These are phyloP conservation scores for Poecilia latipinna DNA, from an alignment of 2,113 vertebrate genomes.

Conservation along the genomic window DNA sequence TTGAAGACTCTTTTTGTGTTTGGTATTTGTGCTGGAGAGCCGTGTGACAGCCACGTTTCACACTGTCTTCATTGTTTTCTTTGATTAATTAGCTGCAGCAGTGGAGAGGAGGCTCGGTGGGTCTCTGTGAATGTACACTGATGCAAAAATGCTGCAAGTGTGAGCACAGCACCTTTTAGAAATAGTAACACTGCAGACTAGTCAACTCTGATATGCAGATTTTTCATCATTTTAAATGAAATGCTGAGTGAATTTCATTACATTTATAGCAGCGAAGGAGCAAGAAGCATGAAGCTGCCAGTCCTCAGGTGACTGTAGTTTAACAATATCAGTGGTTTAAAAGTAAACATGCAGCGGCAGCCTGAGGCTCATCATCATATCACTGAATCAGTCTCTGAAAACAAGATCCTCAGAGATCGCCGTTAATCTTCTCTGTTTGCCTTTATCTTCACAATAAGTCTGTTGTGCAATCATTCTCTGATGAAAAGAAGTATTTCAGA, in stretches of 20 bases:
- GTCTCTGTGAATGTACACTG: neutral
- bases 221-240: neutral
- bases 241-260: neutral
- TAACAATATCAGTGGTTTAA: neutral
- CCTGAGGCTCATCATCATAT: conserved; percentile 12
- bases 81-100: conserved; percentile 29
- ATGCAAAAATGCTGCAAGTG: neutral
- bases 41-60: conserved; percentile 13
- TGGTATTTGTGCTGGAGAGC: conserved; percentile 5
- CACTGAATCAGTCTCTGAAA: neutral
- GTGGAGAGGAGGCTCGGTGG: neutral
- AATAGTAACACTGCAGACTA: neutral
- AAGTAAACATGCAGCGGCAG: neutral
- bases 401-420: neutral
- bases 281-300: neutral
- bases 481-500: conserved; percentile 16
- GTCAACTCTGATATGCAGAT: neutral
- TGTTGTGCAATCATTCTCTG: conserved; percentile 2
- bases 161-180: neutral
- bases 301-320: neutral
- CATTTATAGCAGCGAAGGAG: neutral
- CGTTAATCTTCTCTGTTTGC: conserved; percentile 34
- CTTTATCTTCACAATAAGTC: conserved; percentile 31
- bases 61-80: neutral
- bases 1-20: neutral